Conservation (phyloP, 2,888 invertebrate genomes). For the Noctuana brunneofusca region DNA sequence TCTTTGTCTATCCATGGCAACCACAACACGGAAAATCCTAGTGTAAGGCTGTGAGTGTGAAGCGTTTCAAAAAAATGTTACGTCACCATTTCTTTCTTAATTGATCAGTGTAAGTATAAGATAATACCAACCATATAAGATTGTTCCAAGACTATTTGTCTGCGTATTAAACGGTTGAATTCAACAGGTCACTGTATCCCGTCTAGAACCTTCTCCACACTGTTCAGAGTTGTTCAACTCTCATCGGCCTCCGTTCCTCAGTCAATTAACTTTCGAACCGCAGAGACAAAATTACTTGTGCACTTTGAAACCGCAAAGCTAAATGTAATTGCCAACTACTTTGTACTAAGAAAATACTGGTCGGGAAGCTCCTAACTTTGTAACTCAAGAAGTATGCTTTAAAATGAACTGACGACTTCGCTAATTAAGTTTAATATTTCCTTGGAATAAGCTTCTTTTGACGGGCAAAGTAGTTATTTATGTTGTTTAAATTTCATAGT, state of each 20-base stretch:
- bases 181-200: conserved; percentile 8
- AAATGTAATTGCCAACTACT: conserved; percentile 33
- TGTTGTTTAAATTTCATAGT: background rate
- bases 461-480: conserved; percentile 8
- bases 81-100: no score
- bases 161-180: background rate
- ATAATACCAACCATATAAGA: no score
- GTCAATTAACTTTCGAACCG: conserved; percentile 31
- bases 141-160: no score
- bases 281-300: conserved; percentile 24
- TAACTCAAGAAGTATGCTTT: conserved; percentile 28
- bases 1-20: no score
- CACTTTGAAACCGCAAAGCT: conserved; percentile 29
- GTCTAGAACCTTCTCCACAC: background rate
- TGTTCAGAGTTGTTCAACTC: background rate
- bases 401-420: conserved; percentile 27
- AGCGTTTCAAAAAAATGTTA: no score
- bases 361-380: conserved; percentile 24
- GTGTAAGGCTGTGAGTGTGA: no score
- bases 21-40: no score
- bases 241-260: conserved; percentile 17
- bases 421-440: conserved; percentile 33
- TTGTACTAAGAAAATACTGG: conserved; percentile 26
- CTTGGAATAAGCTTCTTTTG: conserved; percentile 15
- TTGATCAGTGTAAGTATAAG: no score